Conservation (phyloP, 2,888 invertebrate genomes). For the Epinotia demarniana region DNA sequence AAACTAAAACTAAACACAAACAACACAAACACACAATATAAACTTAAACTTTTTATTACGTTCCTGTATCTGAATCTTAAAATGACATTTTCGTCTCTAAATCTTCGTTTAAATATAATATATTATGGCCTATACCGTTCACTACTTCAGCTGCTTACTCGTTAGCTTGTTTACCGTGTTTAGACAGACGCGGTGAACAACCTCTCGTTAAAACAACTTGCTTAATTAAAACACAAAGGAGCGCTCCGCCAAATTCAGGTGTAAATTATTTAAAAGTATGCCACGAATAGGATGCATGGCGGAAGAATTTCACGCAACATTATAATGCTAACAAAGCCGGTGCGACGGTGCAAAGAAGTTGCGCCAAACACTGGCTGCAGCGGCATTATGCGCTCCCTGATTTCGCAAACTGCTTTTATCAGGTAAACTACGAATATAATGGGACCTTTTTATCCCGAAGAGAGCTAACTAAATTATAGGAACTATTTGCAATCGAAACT, state of each 20-base stretch:
- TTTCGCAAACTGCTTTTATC: conserved; percentile 64
- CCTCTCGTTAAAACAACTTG: conserved; percentile 37
- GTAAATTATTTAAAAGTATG: conserved; percentile 43
- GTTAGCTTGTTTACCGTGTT: conserved; percentile 22
- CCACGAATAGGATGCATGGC: conserved; percentile 54
- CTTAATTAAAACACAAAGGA: conserved; percentile 40
- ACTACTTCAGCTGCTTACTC: not conserved
- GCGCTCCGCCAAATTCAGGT: conserved; percentile 31
- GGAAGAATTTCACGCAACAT: conserved; percentile 66
- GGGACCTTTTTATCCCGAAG: conserved; percentile 65
- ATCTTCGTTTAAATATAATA: too few species aligned
- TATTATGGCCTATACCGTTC: not conserved
- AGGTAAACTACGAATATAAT: conserved; percentile 64
- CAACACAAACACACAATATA: too few species aligned
- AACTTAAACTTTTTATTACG: too few species aligned
- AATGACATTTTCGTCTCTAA: not conserved
- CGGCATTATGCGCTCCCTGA: conserved; percentile 67
- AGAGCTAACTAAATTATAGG: conserved; percentile 78
- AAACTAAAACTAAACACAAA: too few species aligned
- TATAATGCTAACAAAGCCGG: conserved; percentile 61
- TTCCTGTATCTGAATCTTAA: not conserved
- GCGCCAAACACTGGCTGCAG: conserved; percentile 49
- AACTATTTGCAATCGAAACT: conserved; percentile 83
- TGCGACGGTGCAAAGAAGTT: conserved; percentile 57
- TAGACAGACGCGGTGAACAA: conserved; percentile 20